Evolutionary conservation across 2,888 invertebrate genomes (phyloP).

Genomic region (Pristionchus arcanus): DNA sequence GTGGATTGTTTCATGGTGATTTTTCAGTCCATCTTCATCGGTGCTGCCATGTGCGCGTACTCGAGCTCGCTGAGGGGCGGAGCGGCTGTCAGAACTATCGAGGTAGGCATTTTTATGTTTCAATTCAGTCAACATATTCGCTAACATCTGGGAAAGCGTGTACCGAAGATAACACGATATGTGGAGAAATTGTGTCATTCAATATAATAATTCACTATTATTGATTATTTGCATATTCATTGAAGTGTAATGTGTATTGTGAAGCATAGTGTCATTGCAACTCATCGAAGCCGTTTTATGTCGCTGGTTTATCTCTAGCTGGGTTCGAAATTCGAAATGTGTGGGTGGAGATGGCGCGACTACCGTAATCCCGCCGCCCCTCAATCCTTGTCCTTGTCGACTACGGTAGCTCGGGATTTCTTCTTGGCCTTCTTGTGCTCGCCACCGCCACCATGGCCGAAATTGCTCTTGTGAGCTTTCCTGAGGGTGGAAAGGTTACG

Average conservation of each 20-base stretch:
- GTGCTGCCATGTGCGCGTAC: slow-evolving; percentile 43
- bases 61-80: slow-evolving; percentile 27
- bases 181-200: too few species aligned
- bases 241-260: neutral
- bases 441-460: neutral
- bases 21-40: slow-evolving; percentile 51
- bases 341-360: neutral
- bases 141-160: too few species aligned
- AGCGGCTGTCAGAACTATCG: slow-evolving; percentile 27
- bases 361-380: neutral
- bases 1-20: neutral
- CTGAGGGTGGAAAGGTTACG: neutral
- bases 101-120: neutral
- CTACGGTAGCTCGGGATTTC: neutral
- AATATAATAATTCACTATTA: too few species aligned
- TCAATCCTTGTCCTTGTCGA: neutral
- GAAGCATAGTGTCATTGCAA: neutral
- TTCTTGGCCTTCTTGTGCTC: slow-evolving; percentile 12
- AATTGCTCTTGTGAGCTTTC: slow-evolving; percentile 16
- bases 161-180: too few species aligned
- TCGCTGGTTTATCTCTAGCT: neutral
- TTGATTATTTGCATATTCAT: too few species aligned
- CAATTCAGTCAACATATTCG: too few species aligned
- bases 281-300: slow-evolving; percentile 6
- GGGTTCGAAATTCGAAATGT: slow-evolving; percentile 30